These are phyloP conservation scores for Oreotrochilus melanogaster DNA, from an alignment of 2,113 vertebrate genomes.

Conservation along the genomic window DNA sequence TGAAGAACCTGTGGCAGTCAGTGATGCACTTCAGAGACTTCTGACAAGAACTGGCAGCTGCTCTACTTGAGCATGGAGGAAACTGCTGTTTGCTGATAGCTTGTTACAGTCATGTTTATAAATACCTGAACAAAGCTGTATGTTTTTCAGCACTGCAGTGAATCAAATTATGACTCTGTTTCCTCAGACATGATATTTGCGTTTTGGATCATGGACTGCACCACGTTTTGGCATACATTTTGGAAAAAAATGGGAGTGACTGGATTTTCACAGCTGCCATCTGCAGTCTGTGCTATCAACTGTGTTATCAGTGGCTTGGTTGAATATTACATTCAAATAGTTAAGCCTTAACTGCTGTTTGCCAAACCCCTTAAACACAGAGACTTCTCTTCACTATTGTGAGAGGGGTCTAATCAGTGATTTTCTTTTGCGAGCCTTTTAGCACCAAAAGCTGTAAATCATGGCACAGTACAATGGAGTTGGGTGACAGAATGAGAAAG, in stretches of 20 bases:
- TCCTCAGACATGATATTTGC: not conserved
- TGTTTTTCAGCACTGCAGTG: not conserved
- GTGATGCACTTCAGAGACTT: not conserved
- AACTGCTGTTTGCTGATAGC: slow-evolving; percentile 24
- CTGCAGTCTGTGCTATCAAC: not conserved
- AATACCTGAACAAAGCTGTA: slow-evolving; percentile 42
- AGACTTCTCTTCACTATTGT: not conserved
- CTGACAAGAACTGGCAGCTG: slow-evolving; percentile 7
- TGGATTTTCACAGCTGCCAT: not conserved
- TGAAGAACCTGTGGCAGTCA: accelerated
- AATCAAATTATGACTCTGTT: slow-evolving; percentile 14
- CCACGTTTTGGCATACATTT: not conserved
- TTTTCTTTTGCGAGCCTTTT: not conserved
- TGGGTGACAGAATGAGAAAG: not conserved
- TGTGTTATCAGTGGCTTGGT: not conserved
- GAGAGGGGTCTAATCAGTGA: not conserved
- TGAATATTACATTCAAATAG: not conserved
- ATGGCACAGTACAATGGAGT: not conserved
- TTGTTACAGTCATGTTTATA: slow-evolving; percentile 16
- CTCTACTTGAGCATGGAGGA: not conserved
- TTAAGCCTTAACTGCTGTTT: not conserved
- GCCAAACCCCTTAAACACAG: not conserved
- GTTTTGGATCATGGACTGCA: slow-evolving; percentile 6
- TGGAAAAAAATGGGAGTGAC: not conserved
- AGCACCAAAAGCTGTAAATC: not conserved